These are phyloP conservation scores for Tragopan temminckii DNA, from an alignment of 2,797 vertebrate species.

Conservation along the genomic window DNA sequence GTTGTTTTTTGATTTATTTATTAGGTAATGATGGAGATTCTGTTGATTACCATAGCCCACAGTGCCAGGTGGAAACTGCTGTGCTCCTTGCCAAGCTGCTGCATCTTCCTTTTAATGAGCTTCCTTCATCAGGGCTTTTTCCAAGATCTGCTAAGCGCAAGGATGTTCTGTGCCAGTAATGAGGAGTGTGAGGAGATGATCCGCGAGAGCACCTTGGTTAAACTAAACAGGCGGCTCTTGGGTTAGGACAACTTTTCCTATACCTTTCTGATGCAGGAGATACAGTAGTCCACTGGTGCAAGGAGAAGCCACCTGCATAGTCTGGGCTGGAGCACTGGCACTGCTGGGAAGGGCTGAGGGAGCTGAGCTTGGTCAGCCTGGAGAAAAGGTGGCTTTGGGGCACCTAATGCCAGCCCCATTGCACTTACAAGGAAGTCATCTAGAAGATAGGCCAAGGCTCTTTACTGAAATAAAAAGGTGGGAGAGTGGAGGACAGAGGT, in stretches of 20 bases:
- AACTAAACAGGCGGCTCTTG: neutral
- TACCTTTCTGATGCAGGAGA: neutral
- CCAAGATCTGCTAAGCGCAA: neutral
- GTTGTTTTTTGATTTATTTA: neutral
- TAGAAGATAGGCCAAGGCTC: neutral
- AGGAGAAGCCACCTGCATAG: neutral
- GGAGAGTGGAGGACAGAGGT: neutral
- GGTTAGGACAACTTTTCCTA: neutral
- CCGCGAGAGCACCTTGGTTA: neutral
- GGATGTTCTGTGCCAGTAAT: neutral
- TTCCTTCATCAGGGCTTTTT: neutral
- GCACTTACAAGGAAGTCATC: neutral
- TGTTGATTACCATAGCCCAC: neutral
- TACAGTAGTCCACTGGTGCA: neutral
- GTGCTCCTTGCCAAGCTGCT: neutral
- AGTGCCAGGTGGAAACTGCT: conserved; percentile 10
- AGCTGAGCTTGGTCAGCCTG: neutral
- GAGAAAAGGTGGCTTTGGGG: neutral
- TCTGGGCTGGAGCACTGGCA: neutral
- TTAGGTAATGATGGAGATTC: conserved; percentile 21
- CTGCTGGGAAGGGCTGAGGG: neutral
- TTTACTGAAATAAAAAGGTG: neutral
- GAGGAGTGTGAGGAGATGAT: neutral
- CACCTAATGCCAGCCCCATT: neutral
- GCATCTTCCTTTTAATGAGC: neutral